phyloP scores from a whole-genome alignment of 2,797 vertebrate species.

The Cryptoprocta ferox region DNA sequence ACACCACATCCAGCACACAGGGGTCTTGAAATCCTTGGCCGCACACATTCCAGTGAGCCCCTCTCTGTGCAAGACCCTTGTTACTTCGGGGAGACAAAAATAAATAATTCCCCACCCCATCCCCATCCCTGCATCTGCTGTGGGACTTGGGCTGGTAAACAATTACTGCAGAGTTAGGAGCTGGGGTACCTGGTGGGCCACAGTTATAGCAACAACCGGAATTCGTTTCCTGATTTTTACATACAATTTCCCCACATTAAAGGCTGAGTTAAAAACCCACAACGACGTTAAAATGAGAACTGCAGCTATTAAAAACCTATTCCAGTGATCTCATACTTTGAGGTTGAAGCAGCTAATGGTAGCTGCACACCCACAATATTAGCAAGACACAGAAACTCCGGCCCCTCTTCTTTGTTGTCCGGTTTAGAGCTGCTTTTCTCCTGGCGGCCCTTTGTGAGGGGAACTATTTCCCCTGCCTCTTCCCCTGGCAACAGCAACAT shows the following conservation, averaged over 20 bases:
- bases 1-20: background rate
- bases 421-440: background rate
- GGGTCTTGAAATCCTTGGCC: background rate
- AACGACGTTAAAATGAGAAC: conserved; percentile 53
- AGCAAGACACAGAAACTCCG: background rate
- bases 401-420: background rate
- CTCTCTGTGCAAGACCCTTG: background rate
- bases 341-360: background rate
- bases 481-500: conserved; percentile 66
- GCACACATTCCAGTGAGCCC: background rate
- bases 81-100: background rate
- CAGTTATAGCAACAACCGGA: background rate
- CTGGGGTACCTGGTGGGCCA: background rate
- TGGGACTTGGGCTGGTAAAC: background rate
- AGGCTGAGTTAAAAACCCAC: conserved; percentile 50
- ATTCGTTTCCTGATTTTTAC: conserved; percentile 56
- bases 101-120: background rate
- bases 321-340: background rate
- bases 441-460: background rate
- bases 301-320: conserved; percentile 45
- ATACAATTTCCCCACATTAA: conserved; percentile 18
- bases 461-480: conserved; percentile 7
- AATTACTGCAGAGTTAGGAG: background rate
- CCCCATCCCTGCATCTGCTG: background rate
- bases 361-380: background rate